Base-by-base conservation (phyloP, 2,797 vertebrate genomes). In the Mergus octosetaceus region DNA sequence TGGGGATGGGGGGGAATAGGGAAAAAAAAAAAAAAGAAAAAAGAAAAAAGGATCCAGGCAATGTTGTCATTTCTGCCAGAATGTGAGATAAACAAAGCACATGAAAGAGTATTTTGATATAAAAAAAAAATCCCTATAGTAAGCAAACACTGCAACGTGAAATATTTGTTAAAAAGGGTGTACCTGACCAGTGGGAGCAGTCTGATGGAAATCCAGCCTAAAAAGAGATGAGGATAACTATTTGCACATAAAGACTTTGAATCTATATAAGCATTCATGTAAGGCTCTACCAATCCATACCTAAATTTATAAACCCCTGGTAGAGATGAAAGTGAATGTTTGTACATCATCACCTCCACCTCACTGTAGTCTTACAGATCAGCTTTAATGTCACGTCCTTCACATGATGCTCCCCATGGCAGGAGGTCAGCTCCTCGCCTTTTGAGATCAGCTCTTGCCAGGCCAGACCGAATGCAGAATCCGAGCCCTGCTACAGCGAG, bases 391-490 rank as follows among this genome's bases (percentile, higher is more conserved):
- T 9, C 62, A 4, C 15, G 56, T 22, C 11, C 5, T 39, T 21
- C 25, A 1, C 2, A 0, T 4, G 27, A 7, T 54, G 22, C 54
- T 69, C 16, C 54, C 18, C 24, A 22, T 1, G 9, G 54, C n/a
- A 34, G 14, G 25, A 45, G 72, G 53, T 62, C 79, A 64, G 43
- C 43, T 84, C 28, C 38, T 53, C 27, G 39, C 60, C 82, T 25
- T 10, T 1, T 7, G 18, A 53, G 41, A 60, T 61, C 75, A 75
- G 65, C 25, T 60, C 51, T 32, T 66, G 41, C 38, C 47, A 76
- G 58, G 32, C 58, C 0, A 1, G 38, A 28, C 89, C 25, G 2
- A n/a, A 12, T 0, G 0, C 28, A 28, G 54, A 32, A 14, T 13
- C 90, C 76, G 77, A 81, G 77, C 66, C 85, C 73, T 36, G 54